Evolutionary conservation across 1,140 invertebrate species (phyloP).

Genomic region (Cotesia typhae): DNA sequence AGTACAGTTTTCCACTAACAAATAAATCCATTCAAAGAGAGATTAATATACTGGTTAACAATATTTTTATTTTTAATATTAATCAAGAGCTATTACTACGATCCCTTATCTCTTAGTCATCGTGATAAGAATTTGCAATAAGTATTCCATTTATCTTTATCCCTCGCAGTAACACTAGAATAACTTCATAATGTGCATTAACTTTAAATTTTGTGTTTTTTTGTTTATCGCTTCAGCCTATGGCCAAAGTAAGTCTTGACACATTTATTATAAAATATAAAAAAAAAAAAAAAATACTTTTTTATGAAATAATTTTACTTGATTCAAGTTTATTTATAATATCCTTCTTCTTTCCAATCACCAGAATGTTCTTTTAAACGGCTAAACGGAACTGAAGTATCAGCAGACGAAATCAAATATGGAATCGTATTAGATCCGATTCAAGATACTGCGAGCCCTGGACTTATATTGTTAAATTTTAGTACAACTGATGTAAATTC

Average conservation of each 20-base stretch:
- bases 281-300: too few relatives aligned
- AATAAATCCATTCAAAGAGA: too few relatives aligned
- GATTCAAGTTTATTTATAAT: background rate
- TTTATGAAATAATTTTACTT: too few relatives aligned
- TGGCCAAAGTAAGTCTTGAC: conserved; percentile 1
- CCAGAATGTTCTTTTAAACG: background rate
- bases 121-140: conserved; percentile 24
- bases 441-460: background rate
- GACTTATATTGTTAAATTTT: background rate
- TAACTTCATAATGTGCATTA: background rate
- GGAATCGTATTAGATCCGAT: background rate
- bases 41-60: too few relatives aligned
- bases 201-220: conserved; percentile 1
- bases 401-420: background rate
- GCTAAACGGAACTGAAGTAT: background rate
- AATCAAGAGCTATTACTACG: background rate
- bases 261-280: background rate
- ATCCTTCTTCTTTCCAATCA: background rate
- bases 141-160: conserved; percentile 6
- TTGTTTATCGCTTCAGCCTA: background rate
- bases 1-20: too few relatives aligned
- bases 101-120: conserved; percentile 21
- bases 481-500: background rate
- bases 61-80: conserved; percentile 4
- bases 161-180: background rate